phyloP scores from a whole-genome alignment of 2,888 invertebrate species.

The Dastarcus helophoroides region DNA sequence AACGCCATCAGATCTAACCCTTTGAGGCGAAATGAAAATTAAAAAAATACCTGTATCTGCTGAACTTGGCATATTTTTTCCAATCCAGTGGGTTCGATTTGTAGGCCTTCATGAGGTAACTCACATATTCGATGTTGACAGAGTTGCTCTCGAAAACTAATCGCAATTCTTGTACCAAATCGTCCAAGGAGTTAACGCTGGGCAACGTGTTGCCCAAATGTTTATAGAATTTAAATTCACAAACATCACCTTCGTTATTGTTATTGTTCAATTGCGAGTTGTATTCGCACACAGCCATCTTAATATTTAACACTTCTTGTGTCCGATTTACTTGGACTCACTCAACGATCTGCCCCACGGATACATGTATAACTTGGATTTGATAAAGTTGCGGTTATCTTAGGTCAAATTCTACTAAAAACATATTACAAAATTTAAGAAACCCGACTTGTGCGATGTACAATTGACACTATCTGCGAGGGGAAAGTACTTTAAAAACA shows the following conservation, averaged over 20 bases:
- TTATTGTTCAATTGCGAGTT: slow-evolving; percentile 10
- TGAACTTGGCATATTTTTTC: slow-evolving; percentile 90
- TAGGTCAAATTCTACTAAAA: too few relatives aligned
- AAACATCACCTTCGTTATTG: slow-evolving; percentile 19
- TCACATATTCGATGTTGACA: slow-evolving; percentile 86
- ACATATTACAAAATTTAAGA: too few relatives aligned
- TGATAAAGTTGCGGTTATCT: too few relatives aligned
- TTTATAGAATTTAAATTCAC: slow-evolving; percentile 21
- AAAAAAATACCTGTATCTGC: slow-evolving; percentile 67
- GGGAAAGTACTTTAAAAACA: too few relatives aligned
- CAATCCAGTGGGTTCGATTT: slow-evolving; percentile 84
- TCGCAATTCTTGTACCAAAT: slow-evolving; percentile 58
- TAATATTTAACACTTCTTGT: slow-evolving; percentile 2
- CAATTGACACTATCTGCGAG: too few relatives aligned
- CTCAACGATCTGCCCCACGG: too few relatives aligned
- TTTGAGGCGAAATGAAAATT: too few relatives aligned
- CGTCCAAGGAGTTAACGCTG: slow-evolving; percentile 41
- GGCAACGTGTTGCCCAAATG: slow-evolving; percentile 25
- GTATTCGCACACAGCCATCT: slow-evolving; percentile 7
- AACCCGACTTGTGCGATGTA: too few relatives aligned
- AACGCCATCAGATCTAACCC: too few relatives aligned
- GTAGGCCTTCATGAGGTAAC: slow-evolving; percentile 66
- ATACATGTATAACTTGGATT: too few relatives aligned
- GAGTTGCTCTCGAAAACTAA: slow-evolving; percentile 65
- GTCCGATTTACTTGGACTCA: too few relatives aligned